These are phyloP conservation scores for Antidorcas marsupialis DNA, from an alignment of 2,113 vertebrate genomes.

Conservation along the genomic window DNA sequence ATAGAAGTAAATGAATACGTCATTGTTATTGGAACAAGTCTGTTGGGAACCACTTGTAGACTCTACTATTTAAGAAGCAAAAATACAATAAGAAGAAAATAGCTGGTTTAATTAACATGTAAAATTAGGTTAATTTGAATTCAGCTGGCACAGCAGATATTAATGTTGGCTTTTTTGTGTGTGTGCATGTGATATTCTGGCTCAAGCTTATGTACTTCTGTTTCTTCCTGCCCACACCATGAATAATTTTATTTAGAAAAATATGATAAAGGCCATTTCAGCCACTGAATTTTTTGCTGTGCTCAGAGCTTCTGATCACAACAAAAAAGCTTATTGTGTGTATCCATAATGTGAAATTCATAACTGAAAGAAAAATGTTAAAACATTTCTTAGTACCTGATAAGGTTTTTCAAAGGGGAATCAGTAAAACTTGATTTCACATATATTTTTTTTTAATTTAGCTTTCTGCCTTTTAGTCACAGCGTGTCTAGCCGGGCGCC, in stretches of 20 bases:
- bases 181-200: conserved; percentile 72
- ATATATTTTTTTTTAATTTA: background rate
- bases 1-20: conserved; percentile 97
- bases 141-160: conserved; percentile 84
- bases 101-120: conserved; percentile 90
- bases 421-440: conserved; percentile 7
- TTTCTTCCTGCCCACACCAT: conserved; percentile 59
- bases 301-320: background rate
- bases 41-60: conserved; percentile 93
- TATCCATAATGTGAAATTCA: background rate
- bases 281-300: conserved; percentile 59
- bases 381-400: background rate
- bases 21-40: conserved; percentile 91
- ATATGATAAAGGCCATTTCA: conserved; percentile 67
- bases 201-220: conserved; percentile 71
- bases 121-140: conserved; percentile 90
- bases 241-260: conserved; percentile 72
- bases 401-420: conserved; percentile 3
- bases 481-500: background rate
- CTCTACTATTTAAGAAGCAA: conserved; percentile 90
- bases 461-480: background rate
- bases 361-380: conserved; percentile 38
- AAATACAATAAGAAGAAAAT: conserved; percentile 93
- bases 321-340: background rate
- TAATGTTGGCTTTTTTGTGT: conserved; percentile 73